Conservation (phyloP, 2,113 vertebrate species). For the Cyphomyrus discorhynchus region DNA sequence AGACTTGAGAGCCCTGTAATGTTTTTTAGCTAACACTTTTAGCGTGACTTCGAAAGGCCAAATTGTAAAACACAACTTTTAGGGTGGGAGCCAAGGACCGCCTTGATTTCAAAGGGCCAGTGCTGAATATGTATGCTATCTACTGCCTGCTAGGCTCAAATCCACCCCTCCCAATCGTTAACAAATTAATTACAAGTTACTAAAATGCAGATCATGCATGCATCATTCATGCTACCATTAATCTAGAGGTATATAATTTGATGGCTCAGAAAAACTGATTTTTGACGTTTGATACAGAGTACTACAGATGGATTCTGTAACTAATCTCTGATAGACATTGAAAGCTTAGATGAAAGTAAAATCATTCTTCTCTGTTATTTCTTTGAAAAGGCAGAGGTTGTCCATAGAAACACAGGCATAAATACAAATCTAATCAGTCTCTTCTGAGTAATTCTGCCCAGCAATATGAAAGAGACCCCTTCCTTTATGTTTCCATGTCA, state of each 20-base stretch:
- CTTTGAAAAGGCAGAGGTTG: slow-evolving; percentile 23
- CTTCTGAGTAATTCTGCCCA: slow-evolving; percentile 16
- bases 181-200: background rate
- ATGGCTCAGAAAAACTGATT: background rate
- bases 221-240: background rate
- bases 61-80: background rate
- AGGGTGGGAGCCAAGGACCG: slow-evolving; percentile 1
- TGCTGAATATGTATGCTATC: background rate
- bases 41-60: background rate
- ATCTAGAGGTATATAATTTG: background rate
- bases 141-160: background rate
- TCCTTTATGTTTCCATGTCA: background rate
- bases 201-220: background rate
- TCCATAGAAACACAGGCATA: slow-evolving; percentile 31
- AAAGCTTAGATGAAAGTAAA: slow-evolving; percentile 5
- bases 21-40: background rate
- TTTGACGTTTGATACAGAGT: background rate
- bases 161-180: background rate
- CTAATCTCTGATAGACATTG: background rate
- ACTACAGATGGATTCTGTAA: background rate
- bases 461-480: slow-evolving; percentile 2
- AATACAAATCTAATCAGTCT: slow-evolving; percentile 22
- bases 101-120: slow-evolving; percentile 39
- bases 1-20: too few relatives aligned
- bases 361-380: slow-evolving; percentile 4